Evolutionary conservation across 2,888 invertebrate species (phyloP).

Genomic region (Leptinotarsa rubiginosa): DNA sequence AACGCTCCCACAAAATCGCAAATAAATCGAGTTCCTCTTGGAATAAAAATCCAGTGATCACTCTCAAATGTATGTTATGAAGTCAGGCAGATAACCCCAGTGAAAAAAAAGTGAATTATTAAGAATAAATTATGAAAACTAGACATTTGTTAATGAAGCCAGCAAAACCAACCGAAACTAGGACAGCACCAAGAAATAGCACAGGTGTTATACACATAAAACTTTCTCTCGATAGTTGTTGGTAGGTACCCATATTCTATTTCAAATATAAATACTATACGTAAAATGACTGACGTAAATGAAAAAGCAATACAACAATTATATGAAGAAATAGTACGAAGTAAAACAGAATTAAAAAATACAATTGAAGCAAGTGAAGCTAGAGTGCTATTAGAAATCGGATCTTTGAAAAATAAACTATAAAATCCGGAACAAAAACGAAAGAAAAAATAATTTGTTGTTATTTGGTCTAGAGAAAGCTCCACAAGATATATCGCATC

Average conservation of each 20-base stretch:
- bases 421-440: slow-evolving; percentile 20
- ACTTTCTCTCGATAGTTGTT: slow-evolving; percentile 15
- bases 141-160: slow-evolving; percentile 19
- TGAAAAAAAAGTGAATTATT: slow-evolving; percentile 14
- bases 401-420: background rate
- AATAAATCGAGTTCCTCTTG: too few relatives aligned
- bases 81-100: slow-evolving; percentile 16
- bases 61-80: slow-evolving; percentile 17
- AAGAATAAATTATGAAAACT: slow-evolving; percentile 8
- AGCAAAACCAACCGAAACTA: slow-evolving; percentile 14
- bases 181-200: slow-evolving; percentile 18
- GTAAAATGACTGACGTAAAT: slow-evolving; percentile 19
- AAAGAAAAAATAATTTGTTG: slow-evolving; percentile 6
- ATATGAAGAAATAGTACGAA: slow-evolving; percentile 5
- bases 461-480: slow-evolving; percentile 2
- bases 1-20: too few relatives aligned
- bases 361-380: slow-evolving; percentile 21
- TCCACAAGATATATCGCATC: background rate
- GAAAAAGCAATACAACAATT: slow-evolving; percentile 16
- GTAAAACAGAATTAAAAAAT: slow-evolving; percentile 20
- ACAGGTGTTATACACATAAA: slow-evolving; percentile 17
- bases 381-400: slow-evolving; percentile 14
- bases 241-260: slow-evolving; percentile 16
- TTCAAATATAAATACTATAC: slow-evolving; percentile 9
- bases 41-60: slow-evolving; percentile 19